A percentile compares a stretch with the other conserved stretches of the same genome.
phyloP scores from a whole-genome alignment of 2,888 invertebrate species.

The Amblyjoppa fuscipennis region DNA sequence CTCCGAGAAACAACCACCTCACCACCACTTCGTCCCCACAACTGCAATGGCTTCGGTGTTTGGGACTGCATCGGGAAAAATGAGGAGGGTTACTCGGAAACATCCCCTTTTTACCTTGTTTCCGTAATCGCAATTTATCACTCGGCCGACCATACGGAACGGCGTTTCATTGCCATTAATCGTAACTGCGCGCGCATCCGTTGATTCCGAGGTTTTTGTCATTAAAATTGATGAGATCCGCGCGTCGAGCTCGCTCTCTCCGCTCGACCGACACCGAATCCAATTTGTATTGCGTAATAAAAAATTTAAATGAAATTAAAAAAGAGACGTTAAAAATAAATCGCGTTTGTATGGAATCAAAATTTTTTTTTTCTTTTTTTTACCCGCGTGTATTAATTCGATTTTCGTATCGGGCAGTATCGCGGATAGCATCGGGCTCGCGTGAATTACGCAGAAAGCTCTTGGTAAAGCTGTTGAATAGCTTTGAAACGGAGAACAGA shows the following conservation, averaged over 20 bases:
- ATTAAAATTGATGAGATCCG: constrained; percentile 35
- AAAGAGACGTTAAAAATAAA: not conserved
- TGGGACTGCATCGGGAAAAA: not conserved
- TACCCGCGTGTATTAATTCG: not conserved
- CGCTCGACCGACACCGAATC: not conserved
- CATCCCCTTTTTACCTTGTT: not conserved
- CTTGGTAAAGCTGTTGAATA: constrained; percentile 5
- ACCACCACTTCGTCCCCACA: not conserved
- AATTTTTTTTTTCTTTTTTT: not conserved
- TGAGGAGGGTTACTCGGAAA: not conserved
- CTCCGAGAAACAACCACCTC: not conserved
- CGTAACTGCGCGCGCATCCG: not conserved
- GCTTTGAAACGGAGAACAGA: constrained; percentile 20
- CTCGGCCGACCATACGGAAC: not conserved
- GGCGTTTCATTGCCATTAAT: constrained; percentile 4
- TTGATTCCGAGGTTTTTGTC: not conserved
- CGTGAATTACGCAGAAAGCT: constrained; percentile 11
- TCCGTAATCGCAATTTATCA: constrained; percentile 15
- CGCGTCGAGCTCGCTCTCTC: not conserved
- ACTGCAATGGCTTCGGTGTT: not conserved
- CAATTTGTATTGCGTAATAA: not conserved
- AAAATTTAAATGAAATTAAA: not conserved
- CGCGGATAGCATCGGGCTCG: not conserved
- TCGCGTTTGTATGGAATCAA: not conserved
- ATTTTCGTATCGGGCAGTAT: not conserved